Conservation (phyloP, 92 coral and sea anemone genomes). For the Blastomussa wellsi region DNA sequence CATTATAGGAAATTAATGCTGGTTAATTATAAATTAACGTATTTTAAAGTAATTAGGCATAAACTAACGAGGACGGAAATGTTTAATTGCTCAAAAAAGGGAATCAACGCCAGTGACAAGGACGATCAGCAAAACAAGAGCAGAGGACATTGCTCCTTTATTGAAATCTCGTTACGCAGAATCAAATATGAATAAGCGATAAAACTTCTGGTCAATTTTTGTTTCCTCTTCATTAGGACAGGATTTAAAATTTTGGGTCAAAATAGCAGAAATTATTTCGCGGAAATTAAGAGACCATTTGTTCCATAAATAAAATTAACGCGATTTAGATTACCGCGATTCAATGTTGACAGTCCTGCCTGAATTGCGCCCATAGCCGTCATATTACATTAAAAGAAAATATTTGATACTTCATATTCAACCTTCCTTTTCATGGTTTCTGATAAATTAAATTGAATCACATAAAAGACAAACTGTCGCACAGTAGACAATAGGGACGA, state of each 20-base stretch:
- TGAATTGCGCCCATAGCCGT: background rate
- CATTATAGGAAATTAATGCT: background rate
- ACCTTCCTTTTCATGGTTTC: background rate
- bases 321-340: no score
- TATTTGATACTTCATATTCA: background rate
- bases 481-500: background rate
- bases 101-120: background rate
- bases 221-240: background rate
- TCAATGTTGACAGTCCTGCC: background rate
- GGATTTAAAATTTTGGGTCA: no score
- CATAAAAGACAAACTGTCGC: background rate
- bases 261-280: no score
- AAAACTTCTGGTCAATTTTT: background rate
- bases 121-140: no score
- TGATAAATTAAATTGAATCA: background rate
- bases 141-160: background rate
- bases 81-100: background rate
- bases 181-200: background rate
- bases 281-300: no score
- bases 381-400: no score
- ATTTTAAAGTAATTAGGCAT: background rate
- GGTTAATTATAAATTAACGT: background rate
- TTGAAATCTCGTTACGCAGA: no score
- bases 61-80: background rate
- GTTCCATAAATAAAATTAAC: no score